Conservation (phyloP, 2,113 vertebrate genomes). For the Seriola dumerili region DNA sequence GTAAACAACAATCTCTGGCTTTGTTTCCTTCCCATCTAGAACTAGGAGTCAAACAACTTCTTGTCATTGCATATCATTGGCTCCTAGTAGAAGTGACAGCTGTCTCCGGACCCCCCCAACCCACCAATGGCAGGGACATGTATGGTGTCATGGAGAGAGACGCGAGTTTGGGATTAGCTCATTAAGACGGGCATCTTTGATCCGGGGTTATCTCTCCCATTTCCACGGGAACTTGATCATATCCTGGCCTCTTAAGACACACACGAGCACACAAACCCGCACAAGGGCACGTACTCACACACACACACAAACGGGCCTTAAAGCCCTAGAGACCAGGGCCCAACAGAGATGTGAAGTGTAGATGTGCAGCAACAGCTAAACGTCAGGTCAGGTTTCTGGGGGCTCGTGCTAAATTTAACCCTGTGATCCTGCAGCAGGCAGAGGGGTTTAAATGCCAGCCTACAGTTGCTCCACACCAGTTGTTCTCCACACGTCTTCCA, state of each 20-base stretch:
- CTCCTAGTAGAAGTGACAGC: conserved; percentile 73
- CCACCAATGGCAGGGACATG: conserved; percentile 40
- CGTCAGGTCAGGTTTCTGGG: conserved; percentile 94
- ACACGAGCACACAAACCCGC: conserved; percentile 24
- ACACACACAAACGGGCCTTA: conserved; percentile 62
- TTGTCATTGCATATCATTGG: conserved; percentile 62
- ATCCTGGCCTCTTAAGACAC: conserved; percentile 68
- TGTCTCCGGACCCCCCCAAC: conserved; percentile 53
- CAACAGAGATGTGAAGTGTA: conserved; percentile 94
- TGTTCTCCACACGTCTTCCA: conserved; percentile 86
- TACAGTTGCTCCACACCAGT: conserved; percentile 89
- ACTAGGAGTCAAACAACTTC: conserved; percentile 42
- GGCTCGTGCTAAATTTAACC: conserved; percentile 99
- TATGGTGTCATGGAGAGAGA: conserved; percentile 61
- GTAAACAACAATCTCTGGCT: conserved; percentile 53
- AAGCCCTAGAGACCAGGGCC: conserved; percentile 86
- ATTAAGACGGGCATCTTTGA: conserved; percentile 78
- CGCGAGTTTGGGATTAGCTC: conserved; percentile 75
- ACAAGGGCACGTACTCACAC: conserved; percentile 41
- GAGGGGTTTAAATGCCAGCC: conserved; percentile 99
- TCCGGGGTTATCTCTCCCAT: conserved; percentile 73
- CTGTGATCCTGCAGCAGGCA: conserved; percentile 96
- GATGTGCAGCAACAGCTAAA: conserved; percentile 99
- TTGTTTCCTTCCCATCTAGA: conserved; percentile 46
- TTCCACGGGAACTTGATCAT: conserved; percentile 77